Base-by-base conservation (phyloP, 2,113 vertebrate species). In the Neoarius graeffei region DNA sequence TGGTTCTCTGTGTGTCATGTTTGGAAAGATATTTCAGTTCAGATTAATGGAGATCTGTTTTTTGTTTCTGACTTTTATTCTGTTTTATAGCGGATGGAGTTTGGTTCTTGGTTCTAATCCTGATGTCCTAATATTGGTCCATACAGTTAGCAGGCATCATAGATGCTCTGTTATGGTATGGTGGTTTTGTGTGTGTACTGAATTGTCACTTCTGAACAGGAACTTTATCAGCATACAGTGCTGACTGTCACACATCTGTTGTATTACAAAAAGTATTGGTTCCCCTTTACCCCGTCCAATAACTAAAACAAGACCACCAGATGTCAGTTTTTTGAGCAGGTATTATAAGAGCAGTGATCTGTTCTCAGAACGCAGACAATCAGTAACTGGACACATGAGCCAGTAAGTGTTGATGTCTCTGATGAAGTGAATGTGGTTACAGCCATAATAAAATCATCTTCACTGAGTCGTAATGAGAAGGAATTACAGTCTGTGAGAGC, bases 401-500 rank as follows among this genome's bases (percentile, higher is more conserved):
- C 30, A 7, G 6, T 71, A 17, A 52, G 50, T n/a, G 74, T 15
- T 25, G 20, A 52, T 54, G 48, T 25, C n/a, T 10, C 74, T n/a
- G 74, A 14, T 77, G n/a, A 77, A 52, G 74, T 52, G 3, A 54
- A 9, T 57, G n/a, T 4, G 50, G 9, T 80, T 5, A 80, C 77
- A 80, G 5, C 56, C 30, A 48, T 73, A 42, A 73, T 73, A 42
- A 19, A 73, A 1, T 42, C 35, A 8, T 73, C 30, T 73, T 42
- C 8, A 19, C 17, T 76, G 7, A 50, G 69, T 85, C 30, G 52
- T 85, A 88, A 89, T 91, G 23, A 52, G 62, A 10, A 35, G 84
- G 88, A 66, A 81, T 89, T 90, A 89, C 91, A 92, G 88, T 88
- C 91, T 88, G 91, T 92, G 89, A 90, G 88, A 89, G 89, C 89